Percentiles rank a stretch among this genome's conserved stretches.
Conservation (phyloP, 2,113 vertebrate genomes). For the human (Homo sapiens) region DNA sequence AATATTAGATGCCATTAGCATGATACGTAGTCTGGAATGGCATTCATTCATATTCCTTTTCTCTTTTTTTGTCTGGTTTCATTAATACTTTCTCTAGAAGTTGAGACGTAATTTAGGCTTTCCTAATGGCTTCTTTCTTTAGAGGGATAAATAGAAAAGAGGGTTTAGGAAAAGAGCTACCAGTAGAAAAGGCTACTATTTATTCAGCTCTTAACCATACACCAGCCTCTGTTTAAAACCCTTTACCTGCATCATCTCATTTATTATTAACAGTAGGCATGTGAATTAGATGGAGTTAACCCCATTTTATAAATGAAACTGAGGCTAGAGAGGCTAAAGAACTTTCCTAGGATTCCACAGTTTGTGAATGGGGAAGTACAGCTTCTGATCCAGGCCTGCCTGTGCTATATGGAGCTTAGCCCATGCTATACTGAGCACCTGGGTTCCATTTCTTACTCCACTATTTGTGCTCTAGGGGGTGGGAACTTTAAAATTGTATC, state of each 20-base stretch:
- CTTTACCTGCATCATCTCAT: not conserved
- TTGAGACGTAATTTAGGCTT: conserved; percentile 17
- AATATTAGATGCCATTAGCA: not conserved
- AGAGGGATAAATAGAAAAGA: not conserved
- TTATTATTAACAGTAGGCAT: conserved; percentile 16
- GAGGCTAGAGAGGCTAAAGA: not conserved
- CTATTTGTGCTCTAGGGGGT: not conserved
- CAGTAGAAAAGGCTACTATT: not conserved
- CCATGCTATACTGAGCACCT: not conserved
- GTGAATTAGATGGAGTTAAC: not conserved
- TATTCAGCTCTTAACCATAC: not conserved
- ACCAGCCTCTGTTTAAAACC: not conserved
- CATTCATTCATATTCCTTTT: conserved; percentile 19
- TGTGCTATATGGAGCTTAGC: not conserved
- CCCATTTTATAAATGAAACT: not conserved
- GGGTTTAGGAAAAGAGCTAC: not conserved
- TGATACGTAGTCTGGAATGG: not conserved
- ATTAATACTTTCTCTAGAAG: conserved; percentile 20
- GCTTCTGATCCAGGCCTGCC: not conserved
- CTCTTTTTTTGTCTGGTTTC: conserved; percentile 26
- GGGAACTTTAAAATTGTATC: conserved; percentile 26
- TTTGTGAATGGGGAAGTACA: not conserved
- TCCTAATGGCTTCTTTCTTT: not conserved
- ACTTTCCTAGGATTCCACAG: not conserved
- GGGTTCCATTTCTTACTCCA: conserved; percentile 10